Evolutionary conservation across 1,140 invertebrate genomes (phyloP), one percentile per base, ranked within the genome.

Genomic region (Platorchestia sp.): DNA sequence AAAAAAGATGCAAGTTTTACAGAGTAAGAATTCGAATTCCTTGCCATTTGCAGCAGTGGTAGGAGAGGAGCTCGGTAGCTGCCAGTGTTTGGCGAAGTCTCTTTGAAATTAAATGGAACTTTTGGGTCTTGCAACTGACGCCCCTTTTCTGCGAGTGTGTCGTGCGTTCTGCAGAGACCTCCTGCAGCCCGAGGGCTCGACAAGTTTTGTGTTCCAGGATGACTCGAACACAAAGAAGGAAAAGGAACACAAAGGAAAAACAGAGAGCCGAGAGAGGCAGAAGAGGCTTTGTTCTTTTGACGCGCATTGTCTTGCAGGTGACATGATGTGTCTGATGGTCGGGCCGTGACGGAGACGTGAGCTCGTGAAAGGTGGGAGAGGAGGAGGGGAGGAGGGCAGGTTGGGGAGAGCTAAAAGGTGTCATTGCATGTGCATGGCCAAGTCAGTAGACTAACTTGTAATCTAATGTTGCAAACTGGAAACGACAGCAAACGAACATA

Each of bases 271-370:
- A 75, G 27, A 75, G 3, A 75, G 7, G 59, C 14, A 75, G 59
- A 75, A 75, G 59, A 75, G 27, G 59, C 59, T 75, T 75, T 75
- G 59, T 75, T 75, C 59, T 75, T 75, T 75, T 75, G 59, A 75
- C 59, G 7, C 27, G 10, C 59, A 75, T 75, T 75, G 59, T 75
- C 27, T 75, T 75, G 27, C 59, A 75, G 59, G 27, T 27, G 59
- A 75, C 59, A 27, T 75, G 59, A 75, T 36, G 59, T 36, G 59
- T 75, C 59, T 75, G 59, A 75, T 75, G 59, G 27, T 22, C 59
- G 59, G 14, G 14, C 59, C 59, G 59, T 75, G 59, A 75, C 59
- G 59, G 59, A 36, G 59, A 75, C 27, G 59, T 75, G 59, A 6
- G 19, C 47, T 19, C 47, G 6, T 75, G 59, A 75, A 22, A 27